Evolutionary conservation across 2,113 vertebrate species (phyloP).

Genomic region (Merops nubicus): DNA sequence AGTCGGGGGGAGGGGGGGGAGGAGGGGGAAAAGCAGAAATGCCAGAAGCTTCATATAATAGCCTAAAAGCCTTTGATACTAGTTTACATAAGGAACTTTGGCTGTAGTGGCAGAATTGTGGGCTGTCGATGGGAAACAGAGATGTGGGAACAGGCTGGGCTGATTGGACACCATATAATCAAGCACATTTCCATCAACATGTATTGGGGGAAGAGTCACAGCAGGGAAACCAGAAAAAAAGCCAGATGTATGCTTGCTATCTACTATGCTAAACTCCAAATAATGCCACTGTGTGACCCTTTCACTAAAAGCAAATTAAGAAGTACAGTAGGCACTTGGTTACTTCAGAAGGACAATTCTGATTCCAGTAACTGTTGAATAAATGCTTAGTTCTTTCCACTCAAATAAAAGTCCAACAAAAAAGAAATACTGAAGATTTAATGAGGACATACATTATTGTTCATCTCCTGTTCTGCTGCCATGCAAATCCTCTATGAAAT

Average conservation of each 20-base stretch:
- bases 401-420: not conserved
- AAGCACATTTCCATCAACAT: not conserved
- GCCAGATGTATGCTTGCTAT: not conserved
- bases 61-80: not conserved
- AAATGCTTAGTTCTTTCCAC: not conserved
- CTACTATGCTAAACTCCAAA: not conserved
- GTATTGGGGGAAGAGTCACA: not conserved
- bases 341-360: not conserved
- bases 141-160: not conserved
- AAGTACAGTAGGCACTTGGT: not conserved
- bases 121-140: not conserved
- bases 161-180: not conserved
- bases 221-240: not conserved
- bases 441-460: slow-evolving; percentile 6
- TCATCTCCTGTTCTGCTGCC: not conserved
- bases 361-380: not conserved
- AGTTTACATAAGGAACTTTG: not conserved
- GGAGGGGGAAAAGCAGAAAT: not conserved
- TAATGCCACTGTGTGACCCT: not conserved
- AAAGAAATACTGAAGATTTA: slow-evolving; percentile 20
- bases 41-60: not conserved
- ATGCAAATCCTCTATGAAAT: not conserved
- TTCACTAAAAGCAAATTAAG: not conserved
- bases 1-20: not conserved
- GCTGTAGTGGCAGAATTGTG: not conserved